Conservation (phyloP, 2,888 invertebrate species). For the Mythimna albipuncta region DNA sequence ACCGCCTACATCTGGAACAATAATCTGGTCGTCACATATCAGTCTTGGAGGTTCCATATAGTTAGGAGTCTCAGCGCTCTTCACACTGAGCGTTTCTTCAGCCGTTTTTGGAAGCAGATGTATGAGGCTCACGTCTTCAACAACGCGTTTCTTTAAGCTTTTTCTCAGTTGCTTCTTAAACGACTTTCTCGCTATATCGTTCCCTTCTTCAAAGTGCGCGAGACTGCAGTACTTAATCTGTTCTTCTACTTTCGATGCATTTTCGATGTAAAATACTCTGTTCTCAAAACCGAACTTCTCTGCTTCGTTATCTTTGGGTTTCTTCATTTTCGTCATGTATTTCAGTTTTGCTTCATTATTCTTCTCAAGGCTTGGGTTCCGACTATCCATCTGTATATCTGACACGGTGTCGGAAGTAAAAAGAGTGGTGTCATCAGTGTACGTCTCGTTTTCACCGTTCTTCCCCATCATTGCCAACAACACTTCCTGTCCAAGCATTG, state of each 20-base stretch:
- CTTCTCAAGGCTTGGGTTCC: conserved; percentile 90
- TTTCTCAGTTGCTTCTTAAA: conserved; percentile 91
- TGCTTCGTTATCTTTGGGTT: conserved; percentile 84
- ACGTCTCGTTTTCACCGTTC: conserved; percentile 92
- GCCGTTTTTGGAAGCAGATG: conserved; percentile 80
- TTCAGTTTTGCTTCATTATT: conserved; percentile 91
- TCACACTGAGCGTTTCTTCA: conserved; percentile 71
- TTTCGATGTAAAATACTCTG: conserved; percentile 92
- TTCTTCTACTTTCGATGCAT: conserved; percentile 87
- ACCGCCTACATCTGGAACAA: conserved; percentile 42
- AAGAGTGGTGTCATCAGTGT: conserved; percentile 93
- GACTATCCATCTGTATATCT: conserved; percentile 87
- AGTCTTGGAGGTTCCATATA: conserved; percentile 57
- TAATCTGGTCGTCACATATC: conserved; percentile 47
- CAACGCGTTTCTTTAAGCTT: conserved; percentile 84
- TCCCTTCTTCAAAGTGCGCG: conserved; percentile 96
- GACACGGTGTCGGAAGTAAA: conserved; percentile 91
- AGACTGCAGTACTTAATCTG: conserved; percentile 94
- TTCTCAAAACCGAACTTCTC: conserved; percentile 94
- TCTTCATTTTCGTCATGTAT: conserved; percentile 87
- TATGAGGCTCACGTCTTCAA: conserved; percentile 78
- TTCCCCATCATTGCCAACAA: conserved; percentile 92
- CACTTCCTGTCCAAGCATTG: conserved; percentile 93
- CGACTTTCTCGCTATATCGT: conserved; percentile 95
- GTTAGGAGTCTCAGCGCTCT: conserved; percentile 69